A percentile compares a stretch with the other conserved stretches of the same genome.
Conservation (phyloP, 2,797 vertebrate species). For the Sebastiscus albofasciatus region DNA sequence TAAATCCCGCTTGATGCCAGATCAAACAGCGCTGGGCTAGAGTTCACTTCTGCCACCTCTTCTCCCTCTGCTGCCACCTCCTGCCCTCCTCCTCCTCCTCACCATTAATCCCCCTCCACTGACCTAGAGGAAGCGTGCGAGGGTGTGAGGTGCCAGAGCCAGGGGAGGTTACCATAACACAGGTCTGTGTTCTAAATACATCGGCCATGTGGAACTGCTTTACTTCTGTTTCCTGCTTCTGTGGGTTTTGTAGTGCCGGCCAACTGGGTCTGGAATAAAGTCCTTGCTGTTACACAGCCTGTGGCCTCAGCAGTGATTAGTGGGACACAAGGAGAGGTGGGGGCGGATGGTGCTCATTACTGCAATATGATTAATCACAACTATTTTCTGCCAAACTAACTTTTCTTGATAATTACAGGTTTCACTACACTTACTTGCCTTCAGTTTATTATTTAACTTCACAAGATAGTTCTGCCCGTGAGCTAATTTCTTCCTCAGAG, state of each 20-base stretch:
- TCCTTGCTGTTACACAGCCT: slow-evolving; percentile 48
- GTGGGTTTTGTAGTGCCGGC: slow-evolving; percentile 60
- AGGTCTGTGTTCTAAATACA: slow-evolving; percentile 71
- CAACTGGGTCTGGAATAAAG: slow-evolving; percentile 66
- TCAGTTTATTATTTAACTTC: neutral
- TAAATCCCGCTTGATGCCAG: slow-evolving; percentile 7
- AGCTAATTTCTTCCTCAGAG: slow-evolving; percentile 34
- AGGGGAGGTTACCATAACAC: slow-evolving; percentile 78
- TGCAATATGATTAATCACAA: slow-evolving; percentile 47
- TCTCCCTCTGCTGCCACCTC: slow-evolving; percentile 31
- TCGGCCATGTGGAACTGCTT: slow-evolving; percentile 81
- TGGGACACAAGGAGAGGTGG: slow-evolving; percentile 47
- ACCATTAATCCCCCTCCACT: slow-evolving; percentile 34
- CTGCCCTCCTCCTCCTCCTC: slow-evolving; percentile 18
- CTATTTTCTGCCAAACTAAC: slow-evolving; percentile 2
- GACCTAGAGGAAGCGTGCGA: slow-evolving; percentile 66
- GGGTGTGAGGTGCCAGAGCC: slow-evolving; percentile 69
- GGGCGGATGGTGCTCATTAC: slow-evolving; percentile 47
- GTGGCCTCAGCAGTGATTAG: slow-evolving; percentile 57
- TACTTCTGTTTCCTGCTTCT: slow-evolving; percentile 77
- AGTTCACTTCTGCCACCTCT: slow-evolving; percentile 41
- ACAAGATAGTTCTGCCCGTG: slow-evolving; percentile 10
- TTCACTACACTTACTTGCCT: neutral
- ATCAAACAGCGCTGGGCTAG: slow-evolving; percentile 15
- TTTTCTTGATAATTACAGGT: slow-evolving; percentile 19